Conservation (phyloP, 1,140 invertebrate genomes). For the Goniozus legneri region DNA sequence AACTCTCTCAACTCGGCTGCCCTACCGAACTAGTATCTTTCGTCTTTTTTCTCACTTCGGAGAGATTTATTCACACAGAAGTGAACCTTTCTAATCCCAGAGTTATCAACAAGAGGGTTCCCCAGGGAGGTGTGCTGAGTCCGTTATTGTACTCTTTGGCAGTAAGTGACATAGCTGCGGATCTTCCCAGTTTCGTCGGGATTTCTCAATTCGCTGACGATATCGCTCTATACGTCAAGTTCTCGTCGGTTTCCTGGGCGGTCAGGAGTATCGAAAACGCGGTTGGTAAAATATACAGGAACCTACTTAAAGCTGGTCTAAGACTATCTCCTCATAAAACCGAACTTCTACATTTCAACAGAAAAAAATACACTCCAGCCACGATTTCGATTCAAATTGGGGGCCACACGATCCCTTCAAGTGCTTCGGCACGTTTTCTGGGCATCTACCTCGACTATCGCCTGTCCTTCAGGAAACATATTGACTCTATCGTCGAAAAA, state of each 20-base stretch:
- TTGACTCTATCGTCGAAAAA: background rate
- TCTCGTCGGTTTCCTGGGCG: background rate
- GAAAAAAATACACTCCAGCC: slow-evolving; percentile 7
- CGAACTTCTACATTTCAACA: slow-evolving; percentile 14
- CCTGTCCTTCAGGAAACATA: background rate
- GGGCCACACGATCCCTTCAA: background rate
- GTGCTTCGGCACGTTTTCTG: background rate
- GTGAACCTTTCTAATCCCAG: background rate
- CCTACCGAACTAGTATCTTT: background rate
- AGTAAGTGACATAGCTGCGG: background rate
- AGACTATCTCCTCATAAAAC: slow-evolving; percentile 6
- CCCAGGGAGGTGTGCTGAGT: background rate
- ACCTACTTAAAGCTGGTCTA: slow-evolving; percentile 10
- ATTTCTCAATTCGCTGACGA: slow-evolving; percentile 3
- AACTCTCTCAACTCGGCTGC: background rate
- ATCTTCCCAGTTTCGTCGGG: background rate
- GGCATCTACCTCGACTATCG: background rate
- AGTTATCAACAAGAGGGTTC: background rate
- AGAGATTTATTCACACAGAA: background rate
- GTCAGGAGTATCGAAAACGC: slow-evolving; percentile 1
- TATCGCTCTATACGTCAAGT: background rate
- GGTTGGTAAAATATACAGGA: slow-evolving; percentile 9
- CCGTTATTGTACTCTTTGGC: background rate
- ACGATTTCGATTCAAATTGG: slow-evolving; percentile 5
- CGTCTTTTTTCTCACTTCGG: background rate